Evolutionary conservation across 53 echinoderm and acorn worm species (phyloP), one percentile per base, ranked within the genome.

Genomic region (Luidia sarsii): DNA sequence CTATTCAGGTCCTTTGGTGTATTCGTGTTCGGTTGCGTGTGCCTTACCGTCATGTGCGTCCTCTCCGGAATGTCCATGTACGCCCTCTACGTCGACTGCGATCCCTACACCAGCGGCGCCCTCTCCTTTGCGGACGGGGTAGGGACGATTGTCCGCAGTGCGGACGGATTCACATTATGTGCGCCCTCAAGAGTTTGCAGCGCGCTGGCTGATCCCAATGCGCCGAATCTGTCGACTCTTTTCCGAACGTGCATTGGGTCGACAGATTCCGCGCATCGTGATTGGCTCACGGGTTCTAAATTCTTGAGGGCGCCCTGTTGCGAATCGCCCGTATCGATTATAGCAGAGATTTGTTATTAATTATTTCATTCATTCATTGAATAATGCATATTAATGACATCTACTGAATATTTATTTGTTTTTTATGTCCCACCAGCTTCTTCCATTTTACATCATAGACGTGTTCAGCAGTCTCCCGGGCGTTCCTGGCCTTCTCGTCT

Each of bases 31-130:
- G 70, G 70, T 0, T 59, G 69, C 13, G 37, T 83, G 3, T 37
- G 11, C 0, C 16, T 83, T 1, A 83, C 83, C 9, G 16, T 37
- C 1, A 36, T 70, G 0, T 39, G 60, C 39, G 23, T 46, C 16
- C 24, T 70, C 35, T 61, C 83, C 16, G 83, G 83, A 3, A 32
- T 83, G 61, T 30, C 70, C 0, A 46, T 83, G 16, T 83, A 83
- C 66, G 83, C 83, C 34, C 46, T 60, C 48, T 83, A 83, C 83
- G 71, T 49, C 45, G 71, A 61, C 48, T 83, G 83, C 22, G 83
- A 83, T 25, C 83, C 83, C 1, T 34, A 22, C 18, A 22, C 83
- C 23, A 0, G 19, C 4, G 62, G 62, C 1, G 6, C 2, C 4
- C 50, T 83, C 2, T 3, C 19, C 1, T 43, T 21, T 3, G 14